These are phyloP conservation scores for Acanthurus lineatus DNA, from an alignment of 2,797 vertebrate genomes.

Conservation along the genomic window DNA sequence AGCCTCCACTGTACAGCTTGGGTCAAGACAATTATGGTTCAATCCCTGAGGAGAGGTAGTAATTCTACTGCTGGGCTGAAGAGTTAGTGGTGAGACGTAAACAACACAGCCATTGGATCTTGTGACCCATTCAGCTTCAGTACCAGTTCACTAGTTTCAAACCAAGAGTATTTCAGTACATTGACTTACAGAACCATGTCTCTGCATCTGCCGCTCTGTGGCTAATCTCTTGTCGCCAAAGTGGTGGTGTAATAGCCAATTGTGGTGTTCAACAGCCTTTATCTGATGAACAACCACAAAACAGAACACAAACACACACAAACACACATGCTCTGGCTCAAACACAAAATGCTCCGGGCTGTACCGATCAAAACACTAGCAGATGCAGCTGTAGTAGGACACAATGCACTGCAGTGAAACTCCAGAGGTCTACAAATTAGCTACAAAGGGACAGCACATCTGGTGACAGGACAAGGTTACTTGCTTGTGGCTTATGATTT, in stretches of 20 bases:
- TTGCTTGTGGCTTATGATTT: slow-evolving; percentile 47
- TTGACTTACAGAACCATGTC: slow-evolving; percentile 37
- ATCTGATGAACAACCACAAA: slow-evolving; percentile 79
- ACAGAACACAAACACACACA: slow-evolving; percentile 63
- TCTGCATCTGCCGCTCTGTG: slow-evolving; percentile 68
- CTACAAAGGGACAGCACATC: slow-evolving; percentile 71
- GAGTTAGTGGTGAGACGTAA: slow-evolving; percentile 36
- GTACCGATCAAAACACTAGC: slow-evolving; percentile 77
- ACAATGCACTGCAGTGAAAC: slow-evolving; percentile 53
- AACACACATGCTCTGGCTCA: slow-evolving; percentile 34
- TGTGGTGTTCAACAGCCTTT: slow-evolving; percentile 73
- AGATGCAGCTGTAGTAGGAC: slow-evolving; percentile 71
- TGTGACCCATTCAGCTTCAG: slow-evolving; percentile 2
- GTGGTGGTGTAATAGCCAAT: slow-evolving; percentile 72
- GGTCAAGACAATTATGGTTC: slow-evolving; percentile 38
- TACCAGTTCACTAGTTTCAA: slow-evolving; percentile 27
- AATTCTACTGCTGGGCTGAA: slow-evolving; percentile 11
- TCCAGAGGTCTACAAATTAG: slow-evolving; percentile 69
- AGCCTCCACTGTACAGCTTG: slow-evolving; percentile 20
- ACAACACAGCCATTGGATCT: slow-evolving; percentile 19
- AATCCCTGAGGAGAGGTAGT: slow-evolving; percentile 3
- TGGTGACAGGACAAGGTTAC: slow-evolving; percentile 64
- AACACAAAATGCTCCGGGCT: slow-evolving; percentile 62
- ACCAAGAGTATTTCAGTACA: slow-evolving; percentile 39
- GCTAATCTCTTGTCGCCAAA: slow-evolving; percentile 75